Conservation (phyloP, 2,113 vertebrate genomes). For the Macaca nemestrina region DNA sequence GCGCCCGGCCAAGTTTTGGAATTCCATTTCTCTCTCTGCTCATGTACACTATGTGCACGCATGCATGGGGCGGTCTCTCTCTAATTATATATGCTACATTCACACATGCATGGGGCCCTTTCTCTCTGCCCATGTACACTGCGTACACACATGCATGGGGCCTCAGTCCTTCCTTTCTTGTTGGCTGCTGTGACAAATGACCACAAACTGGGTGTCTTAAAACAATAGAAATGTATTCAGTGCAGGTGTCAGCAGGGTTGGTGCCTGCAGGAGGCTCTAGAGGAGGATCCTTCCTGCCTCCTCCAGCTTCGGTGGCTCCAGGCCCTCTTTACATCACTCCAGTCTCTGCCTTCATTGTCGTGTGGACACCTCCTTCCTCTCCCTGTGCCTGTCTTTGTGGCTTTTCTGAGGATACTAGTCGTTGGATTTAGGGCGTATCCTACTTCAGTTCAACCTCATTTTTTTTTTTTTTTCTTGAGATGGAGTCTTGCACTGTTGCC, state of each 20-base stretch:
- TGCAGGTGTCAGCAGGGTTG: background rate
- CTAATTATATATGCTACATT: no score
- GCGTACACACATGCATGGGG: fast-evolving
- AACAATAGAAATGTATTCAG: no score
- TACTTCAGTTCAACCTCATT: fast-evolving
- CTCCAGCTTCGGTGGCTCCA: background rate
- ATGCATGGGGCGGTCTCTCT: no score
- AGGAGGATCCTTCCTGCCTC: no score
- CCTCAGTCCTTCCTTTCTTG: background rate
- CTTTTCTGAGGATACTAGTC: background rate
- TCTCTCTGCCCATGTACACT: no score
- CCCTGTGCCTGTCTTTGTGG: background rate
- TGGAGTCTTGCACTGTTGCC: no score
- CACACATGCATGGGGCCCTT: no score
- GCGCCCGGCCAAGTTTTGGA: no score
- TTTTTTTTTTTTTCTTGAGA: background rate
- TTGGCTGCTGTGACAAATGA: background rate
- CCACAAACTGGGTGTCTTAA: background rate
- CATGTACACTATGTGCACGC: no score
- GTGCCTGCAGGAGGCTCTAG: fast-evolving
- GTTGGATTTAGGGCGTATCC: background rate
- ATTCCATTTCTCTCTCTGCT: no score
- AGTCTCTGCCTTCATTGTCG: background rate
- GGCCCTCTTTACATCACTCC: background rate
- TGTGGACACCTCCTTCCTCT: background rate